Conservation (phyloP, 2,113 vertebrate species). For the Danionella cerebrum region DNA sequence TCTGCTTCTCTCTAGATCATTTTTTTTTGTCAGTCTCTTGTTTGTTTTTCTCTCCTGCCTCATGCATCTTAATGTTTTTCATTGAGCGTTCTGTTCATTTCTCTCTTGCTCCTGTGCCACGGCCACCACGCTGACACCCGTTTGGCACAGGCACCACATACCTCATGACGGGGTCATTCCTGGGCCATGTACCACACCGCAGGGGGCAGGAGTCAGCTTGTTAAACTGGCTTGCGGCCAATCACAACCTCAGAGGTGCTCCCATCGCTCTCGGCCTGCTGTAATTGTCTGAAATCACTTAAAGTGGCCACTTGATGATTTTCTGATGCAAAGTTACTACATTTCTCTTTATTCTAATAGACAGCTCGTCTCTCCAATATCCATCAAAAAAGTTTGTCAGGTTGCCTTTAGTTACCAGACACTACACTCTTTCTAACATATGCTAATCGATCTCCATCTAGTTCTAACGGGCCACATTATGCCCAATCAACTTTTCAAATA, state of each 20-base stretch:
- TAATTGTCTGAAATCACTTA: neutral
- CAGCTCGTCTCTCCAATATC: too few relatives aligned
- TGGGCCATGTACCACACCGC: slow-evolving; percentile 28
- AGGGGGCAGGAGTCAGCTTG: slow-evolving; percentile 28
- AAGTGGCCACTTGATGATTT: neutral
- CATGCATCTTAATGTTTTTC: slow-evolving; percentile 8
- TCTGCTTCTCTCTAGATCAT: too few relatives aligned
- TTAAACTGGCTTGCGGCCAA: slow-evolving; percentile 24
- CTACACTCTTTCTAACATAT: too few relatives aligned
- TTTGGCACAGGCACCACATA: slow-evolving; percentile 21
- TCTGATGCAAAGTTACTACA: too few relatives aligned
- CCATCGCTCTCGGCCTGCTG: neutral
- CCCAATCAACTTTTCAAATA: too few relatives aligned
- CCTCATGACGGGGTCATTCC: slow-evolving; percentile 28
- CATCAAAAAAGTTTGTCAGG: too few relatives aligned
- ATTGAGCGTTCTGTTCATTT: neutral
- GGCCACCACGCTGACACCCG: neutral
- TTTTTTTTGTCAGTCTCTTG: too few relatives aligned
- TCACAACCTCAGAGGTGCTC: neutral
- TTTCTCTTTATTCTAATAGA: too few relatives aligned
- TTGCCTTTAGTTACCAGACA: too few relatives aligned
- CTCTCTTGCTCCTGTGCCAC: neutral
- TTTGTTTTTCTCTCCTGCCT: neutral
- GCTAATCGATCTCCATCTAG: too few relatives aligned
- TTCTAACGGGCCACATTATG: too few relatives aligned